Percentiles rank a stretch among this genome's conserved stretches.
phyloP scores from a whole-genome alignment of 2,113 vertebrate species.

The Ptychochromis oligacanthus region DNA sequence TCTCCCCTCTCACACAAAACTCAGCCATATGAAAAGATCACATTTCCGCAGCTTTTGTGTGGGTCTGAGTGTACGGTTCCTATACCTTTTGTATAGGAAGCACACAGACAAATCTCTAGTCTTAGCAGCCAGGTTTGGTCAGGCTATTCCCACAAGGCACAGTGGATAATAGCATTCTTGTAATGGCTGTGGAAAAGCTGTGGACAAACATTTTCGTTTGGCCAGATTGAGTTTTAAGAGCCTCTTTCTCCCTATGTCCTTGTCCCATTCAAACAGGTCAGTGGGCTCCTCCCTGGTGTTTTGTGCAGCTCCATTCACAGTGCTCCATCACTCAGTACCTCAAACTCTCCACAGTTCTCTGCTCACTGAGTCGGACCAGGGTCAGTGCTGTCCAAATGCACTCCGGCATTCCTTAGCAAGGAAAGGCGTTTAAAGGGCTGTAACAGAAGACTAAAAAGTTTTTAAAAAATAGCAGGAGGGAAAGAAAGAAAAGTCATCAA shows the following conservation, averaged over 20 bases:
- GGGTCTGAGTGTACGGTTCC: conserved; percentile 62
- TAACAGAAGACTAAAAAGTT: neutral
- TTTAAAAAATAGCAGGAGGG: too few species aligned
- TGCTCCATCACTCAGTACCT: conserved; percentile 46
- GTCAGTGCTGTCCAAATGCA: neutral
- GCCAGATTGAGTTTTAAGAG: conserved; percentile 57
- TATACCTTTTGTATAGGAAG: conserved; percentile 57
- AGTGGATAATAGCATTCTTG: conserved; percentile 56
- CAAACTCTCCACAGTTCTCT: conserved; percentile 12
- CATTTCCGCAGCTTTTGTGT: conserved; percentile 64
- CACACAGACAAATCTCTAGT: conserved; percentile 57
- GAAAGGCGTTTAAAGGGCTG: neutral
- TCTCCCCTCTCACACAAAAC: conserved; percentile 52
- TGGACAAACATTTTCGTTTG: conserved; percentile 61
- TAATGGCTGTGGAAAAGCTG: conserved; percentile 55
- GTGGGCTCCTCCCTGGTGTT: conserved; percentile 57
- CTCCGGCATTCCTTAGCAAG: neutral
- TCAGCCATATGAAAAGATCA: conserved; percentile 62
- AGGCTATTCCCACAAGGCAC: conserved; percentile 63
- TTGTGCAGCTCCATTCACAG: conserved; percentile 51
- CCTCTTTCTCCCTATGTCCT: conserved; percentile 35
- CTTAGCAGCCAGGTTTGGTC: conserved; percentile 54
- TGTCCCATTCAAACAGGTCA: conserved; percentile 57
- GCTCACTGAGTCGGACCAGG: neutral
- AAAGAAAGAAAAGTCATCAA: neutral